Evolutionary conservation across 2,888 invertebrate genomes (phyloP), one percentile per base, ranked within the genome.

Genomic region (Colostygia pectinataria): DNA sequence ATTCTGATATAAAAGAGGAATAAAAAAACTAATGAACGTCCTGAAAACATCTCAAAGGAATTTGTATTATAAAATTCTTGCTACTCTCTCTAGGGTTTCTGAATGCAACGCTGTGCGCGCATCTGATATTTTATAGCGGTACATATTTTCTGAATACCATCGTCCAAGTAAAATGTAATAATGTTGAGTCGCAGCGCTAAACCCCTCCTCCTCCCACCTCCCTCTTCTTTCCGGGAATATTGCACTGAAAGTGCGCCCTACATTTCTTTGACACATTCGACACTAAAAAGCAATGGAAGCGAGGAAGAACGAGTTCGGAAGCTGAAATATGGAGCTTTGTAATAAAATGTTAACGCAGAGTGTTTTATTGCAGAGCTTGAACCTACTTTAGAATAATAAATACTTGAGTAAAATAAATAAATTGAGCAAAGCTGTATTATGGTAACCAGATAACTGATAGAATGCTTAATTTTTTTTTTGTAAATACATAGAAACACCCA

Each of bases 251-350:
- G 60, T 61, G 55, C 57, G 61, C 43, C 57, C 60, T 53, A 60
- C 55, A 61, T 63, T 60, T 56, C 58, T 58, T 59, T 59, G 58
- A 57, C 63, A 59, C 57, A 55, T 60, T 59, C 55, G 60, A 63
- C 55, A 51, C 53, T 55, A 60, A 57, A 61, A 52, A 61, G 54
- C 52, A 59, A 55, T 58, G 58, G 49, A 49, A 55, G 49, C 41
- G 39, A 10, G 25, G 38, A 29, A 53, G 40, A 55, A 50, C 50
- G 50, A 39, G 31, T 52, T 55, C 53, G 54, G 57, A 55, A 54
- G 52, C 24, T 40, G 40, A 57, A 33, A 29, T 25, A 15, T 14
- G n/a, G n/a, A n/a, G n/a, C n/a, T n/a, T n/a, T n/a, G n/a, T n/a
- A n/a, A n/a, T n/a, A n/a, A n/a, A n/a, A n/a, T n/a, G n/a, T n/a